phyloP scores from a whole-genome alignment of 2,797 vertebrate species.

The Rhynchotus rufescens region DNA sequence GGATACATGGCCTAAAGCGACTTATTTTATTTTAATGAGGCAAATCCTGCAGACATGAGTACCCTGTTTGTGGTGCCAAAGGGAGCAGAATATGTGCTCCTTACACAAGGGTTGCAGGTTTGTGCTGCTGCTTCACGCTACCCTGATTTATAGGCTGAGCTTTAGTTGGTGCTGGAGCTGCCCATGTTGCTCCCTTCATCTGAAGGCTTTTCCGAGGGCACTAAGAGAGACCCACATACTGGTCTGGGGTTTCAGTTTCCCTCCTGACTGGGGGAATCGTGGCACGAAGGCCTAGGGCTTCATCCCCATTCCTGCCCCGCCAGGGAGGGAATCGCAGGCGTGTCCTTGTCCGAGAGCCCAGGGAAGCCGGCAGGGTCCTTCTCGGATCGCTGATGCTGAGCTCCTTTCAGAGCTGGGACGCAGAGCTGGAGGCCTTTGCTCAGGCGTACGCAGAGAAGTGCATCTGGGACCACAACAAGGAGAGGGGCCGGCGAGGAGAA shows the following conservation, averaged over 20 bases:
- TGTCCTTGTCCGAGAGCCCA: background rate
- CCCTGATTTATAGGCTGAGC: background rate
- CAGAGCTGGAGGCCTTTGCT: slow-evolving; percentile 76
- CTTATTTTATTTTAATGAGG: slow-evolving; percentile 28
- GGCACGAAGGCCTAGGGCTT: background rate
- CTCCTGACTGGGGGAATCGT: background rate
- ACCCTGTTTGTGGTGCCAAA: background rate
- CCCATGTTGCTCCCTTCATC: background rate
- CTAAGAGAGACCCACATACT: background rate
- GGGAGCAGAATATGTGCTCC: background rate
- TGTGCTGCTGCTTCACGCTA: fast-evolving
- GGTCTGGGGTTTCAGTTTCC: background rate
- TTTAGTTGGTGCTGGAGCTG: background rate
- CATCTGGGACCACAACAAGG: slow-evolving; percentile 83
- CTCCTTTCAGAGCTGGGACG: slow-evolving; percentile 80
- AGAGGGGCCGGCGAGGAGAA: slow-evolving; percentile 78
- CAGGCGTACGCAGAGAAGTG: slow-evolving; percentile 78
- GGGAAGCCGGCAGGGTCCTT: background rate
- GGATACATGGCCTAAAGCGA: background rate
- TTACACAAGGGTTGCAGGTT: background rate
- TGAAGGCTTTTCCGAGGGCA: background rate
- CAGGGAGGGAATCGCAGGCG: no score
- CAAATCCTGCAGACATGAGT: slow-evolving; percentile 24
- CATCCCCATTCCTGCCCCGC: background rate
- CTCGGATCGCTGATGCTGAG: background rate